phyloP scores from a whole-genome alignment of 2,888 invertebrate species.

The Hoplodrina ambigua region DNA sequence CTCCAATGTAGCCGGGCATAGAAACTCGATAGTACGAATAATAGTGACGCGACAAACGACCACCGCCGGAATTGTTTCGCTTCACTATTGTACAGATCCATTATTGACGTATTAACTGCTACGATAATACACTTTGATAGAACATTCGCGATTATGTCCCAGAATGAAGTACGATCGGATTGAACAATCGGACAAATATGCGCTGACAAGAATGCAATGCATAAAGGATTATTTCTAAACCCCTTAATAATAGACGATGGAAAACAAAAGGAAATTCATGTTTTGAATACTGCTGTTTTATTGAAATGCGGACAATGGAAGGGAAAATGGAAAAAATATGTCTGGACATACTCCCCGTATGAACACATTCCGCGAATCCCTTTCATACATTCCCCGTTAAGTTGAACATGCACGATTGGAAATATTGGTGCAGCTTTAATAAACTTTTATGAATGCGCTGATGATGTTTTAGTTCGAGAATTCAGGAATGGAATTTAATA shows the following conservation, averaged over 20 bases:
- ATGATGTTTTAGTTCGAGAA: slow-evolving; percentile 20
- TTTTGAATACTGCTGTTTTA: slow-evolving; percentile 40
- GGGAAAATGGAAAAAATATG: slow-evolving; percentile 20
- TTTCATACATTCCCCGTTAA: slow-evolving; percentile 17
- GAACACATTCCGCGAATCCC: slow-evolving; percentile 26
- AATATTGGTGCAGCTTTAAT: slow-evolving; percentile 30
- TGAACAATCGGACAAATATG: slow-evolving; percentile 24
- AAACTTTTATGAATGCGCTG: slow-evolving; percentile 16
- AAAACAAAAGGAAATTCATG: slow-evolving; percentile 40
- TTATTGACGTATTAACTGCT: slow-evolving; percentile 58
- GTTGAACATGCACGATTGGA: slow-evolving; percentile 28
- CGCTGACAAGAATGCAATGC: slow-evolving; percentile 25
- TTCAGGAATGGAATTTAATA: slow-evolving; percentile 23
- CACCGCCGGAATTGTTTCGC: slow-evolving; percentile 56
- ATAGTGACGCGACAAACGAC: slow-evolving; percentile 55
- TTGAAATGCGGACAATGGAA: slow-evolving; percentile 44
- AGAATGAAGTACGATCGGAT: slow-evolving; percentile 24
- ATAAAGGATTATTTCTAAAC: slow-evolving; percentile 35
- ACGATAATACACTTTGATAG: slow-evolving; percentile 46
- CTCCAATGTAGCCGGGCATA: slow-evolving; percentile 64
- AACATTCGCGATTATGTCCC: slow-evolving; percentile 37
- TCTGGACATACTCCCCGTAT: slow-evolving; percentile 19
- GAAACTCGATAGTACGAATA: slow-evolving; percentile 59
- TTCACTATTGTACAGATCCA: slow-evolving; percentile 48
- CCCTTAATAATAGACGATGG: slow-evolving; percentile 11